Conservation (phyloP, 2,797 vertebrate species). For the Apogon talboti region DNA sequence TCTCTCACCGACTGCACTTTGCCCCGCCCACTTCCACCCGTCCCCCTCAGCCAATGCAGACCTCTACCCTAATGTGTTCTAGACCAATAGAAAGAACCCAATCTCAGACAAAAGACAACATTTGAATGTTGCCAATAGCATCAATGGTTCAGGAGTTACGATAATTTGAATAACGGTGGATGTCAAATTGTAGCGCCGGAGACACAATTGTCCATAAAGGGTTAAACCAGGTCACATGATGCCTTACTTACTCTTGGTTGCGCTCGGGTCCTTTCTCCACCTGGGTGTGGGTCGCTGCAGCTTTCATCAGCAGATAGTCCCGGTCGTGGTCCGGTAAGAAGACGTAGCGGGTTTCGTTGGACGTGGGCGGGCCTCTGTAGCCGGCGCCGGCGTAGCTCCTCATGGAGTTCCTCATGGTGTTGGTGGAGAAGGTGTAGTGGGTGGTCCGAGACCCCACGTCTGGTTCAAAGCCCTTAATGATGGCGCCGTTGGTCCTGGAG, state of each 20-base stretch:
- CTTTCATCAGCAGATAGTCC: conserved; percentile 85
- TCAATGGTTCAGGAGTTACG: no score
- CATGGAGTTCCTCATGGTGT: conserved; percentile 86
- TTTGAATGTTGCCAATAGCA: no score
- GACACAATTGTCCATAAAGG: no score
- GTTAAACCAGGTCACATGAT: no score
- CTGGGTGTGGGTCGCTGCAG: conserved; percentile 65
- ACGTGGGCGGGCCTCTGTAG: conserved; percentile 70
- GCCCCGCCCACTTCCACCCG: no score
- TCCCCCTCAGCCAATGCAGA: no score
- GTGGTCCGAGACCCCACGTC: conserved; percentile 87
- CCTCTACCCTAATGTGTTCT: no score
- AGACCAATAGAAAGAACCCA: no score
- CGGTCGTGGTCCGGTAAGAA: conserved; percentile 87
- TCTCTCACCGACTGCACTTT: no score
- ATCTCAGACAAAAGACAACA: no score
- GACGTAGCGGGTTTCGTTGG: conserved; percentile 82
- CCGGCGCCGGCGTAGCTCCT: conserved; percentile 65
- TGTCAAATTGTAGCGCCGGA: no score
- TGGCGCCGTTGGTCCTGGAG: conserved; percentile 84
- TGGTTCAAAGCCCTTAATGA: conserved; percentile 79
- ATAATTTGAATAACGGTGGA: no score
- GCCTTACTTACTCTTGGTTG: conserved; percentile 64
- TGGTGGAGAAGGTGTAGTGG: conserved; percentile 88
- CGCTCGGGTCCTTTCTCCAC: conserved; percentile 72